Evolutionary conservation across 2,113 vertebrate genomes (phyloP).

Genomic region (Merops nubicus): DNA sequence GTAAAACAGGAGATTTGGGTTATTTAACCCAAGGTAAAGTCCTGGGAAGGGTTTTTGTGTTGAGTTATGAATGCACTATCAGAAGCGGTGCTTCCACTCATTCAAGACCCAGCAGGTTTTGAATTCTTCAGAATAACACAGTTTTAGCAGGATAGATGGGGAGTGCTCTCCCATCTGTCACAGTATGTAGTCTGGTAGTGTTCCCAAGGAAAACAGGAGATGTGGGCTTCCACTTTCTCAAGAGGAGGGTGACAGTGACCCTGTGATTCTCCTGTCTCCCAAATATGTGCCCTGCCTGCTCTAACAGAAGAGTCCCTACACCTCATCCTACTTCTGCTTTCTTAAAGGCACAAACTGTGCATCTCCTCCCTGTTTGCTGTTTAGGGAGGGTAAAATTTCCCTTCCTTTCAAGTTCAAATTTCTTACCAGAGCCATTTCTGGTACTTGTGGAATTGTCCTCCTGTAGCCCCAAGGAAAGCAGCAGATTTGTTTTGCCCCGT

Average conservation of each 20-base stretch:
- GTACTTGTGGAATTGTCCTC: neutral
- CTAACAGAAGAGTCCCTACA: neutral
- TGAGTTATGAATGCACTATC: too few species aligned
- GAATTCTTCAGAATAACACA: neutral
- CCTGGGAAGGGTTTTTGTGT: too few species aligned
- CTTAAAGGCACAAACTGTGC: neutral
- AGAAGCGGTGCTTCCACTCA: neutral
- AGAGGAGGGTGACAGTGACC: neutral
- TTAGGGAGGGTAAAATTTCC: neutral
- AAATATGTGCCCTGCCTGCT: neutral
- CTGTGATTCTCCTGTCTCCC: neutral
- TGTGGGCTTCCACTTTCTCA: neutral
- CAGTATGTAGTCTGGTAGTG: neutral
- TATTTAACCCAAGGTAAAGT: too few species aligned
- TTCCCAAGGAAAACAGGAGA: neutral
- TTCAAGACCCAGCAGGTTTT: neutral
- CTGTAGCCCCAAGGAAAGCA: too few species aligned
- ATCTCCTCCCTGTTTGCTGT: neutral
- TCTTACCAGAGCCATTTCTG: neutral
- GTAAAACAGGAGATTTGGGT: too few species aligned
- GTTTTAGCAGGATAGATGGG: neutral
- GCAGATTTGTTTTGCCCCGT: neutral
- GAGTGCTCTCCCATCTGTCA: neutral
- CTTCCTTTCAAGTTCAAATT: neutral
- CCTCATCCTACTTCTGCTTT: neutral